phyloP scores from a whole-genome alignment of 1,140 invertebrate species.

The Drosophila arawakana region DNA sequence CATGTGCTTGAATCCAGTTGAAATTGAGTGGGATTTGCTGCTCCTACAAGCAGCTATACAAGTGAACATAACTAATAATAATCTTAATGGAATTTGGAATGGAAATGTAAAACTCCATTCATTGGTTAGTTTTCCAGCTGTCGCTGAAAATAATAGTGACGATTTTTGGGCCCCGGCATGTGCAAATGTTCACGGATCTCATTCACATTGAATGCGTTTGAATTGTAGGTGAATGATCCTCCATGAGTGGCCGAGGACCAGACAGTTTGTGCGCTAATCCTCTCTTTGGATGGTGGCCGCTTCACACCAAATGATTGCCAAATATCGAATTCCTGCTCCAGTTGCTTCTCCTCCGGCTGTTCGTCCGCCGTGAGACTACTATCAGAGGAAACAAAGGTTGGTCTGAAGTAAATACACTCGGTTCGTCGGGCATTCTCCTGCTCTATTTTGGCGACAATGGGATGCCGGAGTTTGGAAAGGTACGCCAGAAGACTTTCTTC shows the following conservation, averaged over 20 bases:
- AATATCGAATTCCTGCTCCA: conserved; percentile 54
- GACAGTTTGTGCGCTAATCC: too few species aligned
- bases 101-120: too few species aligned
- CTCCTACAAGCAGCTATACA: neutral
- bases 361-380: conserved; percentile 2
- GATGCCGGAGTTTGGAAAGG: conserved; percentile 35
- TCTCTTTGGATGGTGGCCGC: neutral
- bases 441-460: conserved; percentile 42
- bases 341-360: neutral
- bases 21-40: conserved; percentile 11
- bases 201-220: conserved; percentile 54
- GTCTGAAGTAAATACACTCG: conserved; percentile 16
- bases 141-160: conserved; percentile 61
- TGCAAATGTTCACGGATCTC: conserved; percentile 54
- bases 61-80: neutral
- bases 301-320: conserved; percentile 39
- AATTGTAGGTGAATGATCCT: conserved; percentile 40
- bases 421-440: neutral
- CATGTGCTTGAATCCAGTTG: conserved; percentile 8
- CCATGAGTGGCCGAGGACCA: too few species aligned
- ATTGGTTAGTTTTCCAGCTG: conserved; percentile 7
- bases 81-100: neutral
- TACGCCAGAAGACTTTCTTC: conserved; percentile 23
- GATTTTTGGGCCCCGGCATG: conserved; percentile 61
- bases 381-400: neutral